phyloP scores from a whole-genome alignment of 2,113 vertebrate genomes.

The Brachyhypopomus gauderio region DNA sequence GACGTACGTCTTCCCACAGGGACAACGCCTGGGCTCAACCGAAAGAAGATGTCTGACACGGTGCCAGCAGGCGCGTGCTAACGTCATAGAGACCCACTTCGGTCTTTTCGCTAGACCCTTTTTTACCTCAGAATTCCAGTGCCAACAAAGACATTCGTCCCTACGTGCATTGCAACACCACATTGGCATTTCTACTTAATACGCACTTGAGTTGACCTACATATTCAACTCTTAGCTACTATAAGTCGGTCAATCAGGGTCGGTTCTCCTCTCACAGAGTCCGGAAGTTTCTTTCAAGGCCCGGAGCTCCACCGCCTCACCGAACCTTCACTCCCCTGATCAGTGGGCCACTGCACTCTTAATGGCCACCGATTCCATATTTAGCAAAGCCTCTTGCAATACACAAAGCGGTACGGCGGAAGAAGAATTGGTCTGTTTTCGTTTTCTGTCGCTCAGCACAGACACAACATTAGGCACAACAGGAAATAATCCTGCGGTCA shows the following conservation, averaged over 20 bases:
- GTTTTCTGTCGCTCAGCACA: constrained; percentile 3
- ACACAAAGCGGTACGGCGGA: background rate
- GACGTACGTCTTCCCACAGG: background rate
- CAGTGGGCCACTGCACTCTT: background rate
- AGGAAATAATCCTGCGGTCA: constrained; percentile 34
- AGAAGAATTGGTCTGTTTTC: constrained; percentile 5
- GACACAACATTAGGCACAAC: background rate
- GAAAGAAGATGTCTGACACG: constrained; percentile 9
- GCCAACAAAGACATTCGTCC: background rate
- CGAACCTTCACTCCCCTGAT: background rate
- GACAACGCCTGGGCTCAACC: background rate
- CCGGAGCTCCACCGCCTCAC: background rate
- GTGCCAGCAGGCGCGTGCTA: constrained; percentile 2
- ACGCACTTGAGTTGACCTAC: background rate
- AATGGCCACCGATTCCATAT: background rate
- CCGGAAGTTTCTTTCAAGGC: background rate
- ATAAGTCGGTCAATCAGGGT: background rate
- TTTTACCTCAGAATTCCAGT: constrained; percentile 5
- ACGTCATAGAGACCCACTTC: constrained; percentile 25
- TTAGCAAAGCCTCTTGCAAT: background rate
- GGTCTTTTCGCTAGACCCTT: background rate
- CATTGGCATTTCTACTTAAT: background rate
- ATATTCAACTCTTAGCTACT: background rate
- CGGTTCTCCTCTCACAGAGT: background rate
- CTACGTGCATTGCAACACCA: background rate